A percentile compares a stretch with the other conserved stretches of the same genome.
Evolutionary conservation across 2,113 vertebrate species (phyloP).

Genomic region (Trogon melanurus): DNA sequence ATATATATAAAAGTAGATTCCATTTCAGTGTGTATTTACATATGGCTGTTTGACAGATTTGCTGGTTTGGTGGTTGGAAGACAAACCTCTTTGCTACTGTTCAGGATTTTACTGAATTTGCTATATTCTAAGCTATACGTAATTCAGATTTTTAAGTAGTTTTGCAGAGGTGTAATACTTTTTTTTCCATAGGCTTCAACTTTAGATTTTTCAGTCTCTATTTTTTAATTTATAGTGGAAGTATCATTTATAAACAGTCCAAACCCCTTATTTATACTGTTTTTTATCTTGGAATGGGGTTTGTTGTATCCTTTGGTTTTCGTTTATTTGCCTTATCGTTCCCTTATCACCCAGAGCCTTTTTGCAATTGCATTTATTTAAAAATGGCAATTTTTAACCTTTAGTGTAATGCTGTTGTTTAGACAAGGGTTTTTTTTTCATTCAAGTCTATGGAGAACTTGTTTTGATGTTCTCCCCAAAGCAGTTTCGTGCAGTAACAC

Average conservation of each 20-base stretch:
- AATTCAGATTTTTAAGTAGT: neutral
- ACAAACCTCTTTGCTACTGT: neutral
- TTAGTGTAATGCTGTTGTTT: neutral
- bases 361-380: neutral
- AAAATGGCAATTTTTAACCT: neutral
- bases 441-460: neutral
- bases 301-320: neutral
- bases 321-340: slow-evolving; percentile 14
- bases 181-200: neutral
- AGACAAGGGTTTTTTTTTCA: neutral
- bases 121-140: neutral
- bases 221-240: neutral
- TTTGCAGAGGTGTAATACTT: neutral
- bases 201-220: neutral
- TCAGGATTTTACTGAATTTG: neutral
- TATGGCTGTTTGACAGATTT: neutral
- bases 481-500: neutral
- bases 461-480: neutral
- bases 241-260: neutral
- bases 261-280: neutral
- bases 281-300: neutral
- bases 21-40: neutral
- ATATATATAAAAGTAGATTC: neutral
- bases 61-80: neutral
- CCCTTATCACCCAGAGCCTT: neutral